These are phyloP conservation scores for Planococcus citri DNA, from an alignment of 1,140 invertebrate species.

Conservation along the genomic window DNA sequence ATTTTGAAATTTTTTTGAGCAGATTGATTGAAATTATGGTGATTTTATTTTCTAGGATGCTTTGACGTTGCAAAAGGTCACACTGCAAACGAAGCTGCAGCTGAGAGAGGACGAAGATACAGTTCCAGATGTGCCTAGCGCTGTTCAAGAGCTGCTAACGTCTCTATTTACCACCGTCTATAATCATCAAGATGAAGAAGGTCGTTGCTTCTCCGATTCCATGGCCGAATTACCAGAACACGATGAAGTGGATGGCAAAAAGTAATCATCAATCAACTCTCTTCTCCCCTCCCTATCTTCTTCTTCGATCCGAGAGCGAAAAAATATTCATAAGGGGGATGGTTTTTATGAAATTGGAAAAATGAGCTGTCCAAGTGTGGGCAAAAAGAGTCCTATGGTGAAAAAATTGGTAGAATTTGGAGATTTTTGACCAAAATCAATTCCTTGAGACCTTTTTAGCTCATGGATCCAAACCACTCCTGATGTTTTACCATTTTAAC, in stretches of 20 bases:
- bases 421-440: too few relatives aligned
- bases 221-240: constrained; percentile 86
- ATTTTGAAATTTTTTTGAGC: background rate
- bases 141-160: constrained; percentile 81
- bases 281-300: background rate
- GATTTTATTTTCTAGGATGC: constrained; percentile 59
- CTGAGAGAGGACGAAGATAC: constrained; percentile 75
- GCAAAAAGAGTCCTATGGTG: too few relatives aligned
- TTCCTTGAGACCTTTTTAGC: background rate
- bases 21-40: background rate
- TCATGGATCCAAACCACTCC: background rate
- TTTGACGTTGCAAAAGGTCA: constrained; percentile 77
- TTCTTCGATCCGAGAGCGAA: too few relatives aligned
- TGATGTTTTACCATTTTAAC: background rate
- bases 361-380: background rate
- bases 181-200: constrained; percentile 92
- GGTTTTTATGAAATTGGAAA: background rate
- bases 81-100: constrained; percentile 83
- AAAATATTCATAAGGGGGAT: constrained; percentile 6
- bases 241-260: constrained; percentile 59
- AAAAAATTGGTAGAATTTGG: too few relatives aligned
- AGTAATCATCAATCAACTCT: constrained; percentile 34
- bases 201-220: constrained; percentile 89
- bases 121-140: constrained; percentile 72
- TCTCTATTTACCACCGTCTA: constrained; percentile 87